Percentiles rank a stretch among this genome's conserved stretches.
These are phyloP conservation scores for Syndactyla subalaris DNA, from an alignment of 2,797 vertebrate species.

Conservation along the genomic window DNA sequence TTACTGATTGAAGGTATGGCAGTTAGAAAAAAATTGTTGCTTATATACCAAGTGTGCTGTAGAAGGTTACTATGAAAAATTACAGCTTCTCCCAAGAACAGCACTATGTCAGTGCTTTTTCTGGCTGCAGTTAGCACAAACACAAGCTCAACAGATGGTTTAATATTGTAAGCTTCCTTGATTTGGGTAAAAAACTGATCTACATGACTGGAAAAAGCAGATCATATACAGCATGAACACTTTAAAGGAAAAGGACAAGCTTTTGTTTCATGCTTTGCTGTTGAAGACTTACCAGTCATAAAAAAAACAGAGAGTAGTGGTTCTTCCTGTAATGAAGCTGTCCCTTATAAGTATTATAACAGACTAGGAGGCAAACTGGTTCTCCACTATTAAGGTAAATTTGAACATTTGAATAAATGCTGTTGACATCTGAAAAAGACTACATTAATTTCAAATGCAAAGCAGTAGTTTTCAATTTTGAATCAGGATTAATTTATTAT, in stretches of 20 bases:
- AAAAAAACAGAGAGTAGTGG: neutral
- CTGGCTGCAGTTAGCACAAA: neutral
- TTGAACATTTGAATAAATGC: neutral
- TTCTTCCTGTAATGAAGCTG: neutral
- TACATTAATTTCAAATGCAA: neutral
- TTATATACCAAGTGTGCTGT: neutral
- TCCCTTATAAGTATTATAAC: neutral
- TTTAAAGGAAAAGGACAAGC: neutral
- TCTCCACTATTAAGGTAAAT: neutral
- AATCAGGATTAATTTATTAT: neutral
- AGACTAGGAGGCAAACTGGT: neutral
- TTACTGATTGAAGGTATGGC: neutral
- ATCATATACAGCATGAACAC: neutral
- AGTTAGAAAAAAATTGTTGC: neutral
- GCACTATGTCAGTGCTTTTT: neutral
- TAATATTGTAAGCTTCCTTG: neutral
- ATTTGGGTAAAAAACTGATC: neutral
- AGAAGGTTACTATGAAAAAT: neutral
- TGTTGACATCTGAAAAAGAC: neutral
- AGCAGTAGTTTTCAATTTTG: neutral
- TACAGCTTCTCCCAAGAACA: neutral
- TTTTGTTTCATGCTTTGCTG: neutral
- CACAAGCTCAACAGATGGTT: neutral
- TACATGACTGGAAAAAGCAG: neutral
- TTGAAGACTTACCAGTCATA: neutral